phyloP scores from a whole-genome alignment of 2,113 vertebrate species.

The Hydropotes inermis region DNA sequence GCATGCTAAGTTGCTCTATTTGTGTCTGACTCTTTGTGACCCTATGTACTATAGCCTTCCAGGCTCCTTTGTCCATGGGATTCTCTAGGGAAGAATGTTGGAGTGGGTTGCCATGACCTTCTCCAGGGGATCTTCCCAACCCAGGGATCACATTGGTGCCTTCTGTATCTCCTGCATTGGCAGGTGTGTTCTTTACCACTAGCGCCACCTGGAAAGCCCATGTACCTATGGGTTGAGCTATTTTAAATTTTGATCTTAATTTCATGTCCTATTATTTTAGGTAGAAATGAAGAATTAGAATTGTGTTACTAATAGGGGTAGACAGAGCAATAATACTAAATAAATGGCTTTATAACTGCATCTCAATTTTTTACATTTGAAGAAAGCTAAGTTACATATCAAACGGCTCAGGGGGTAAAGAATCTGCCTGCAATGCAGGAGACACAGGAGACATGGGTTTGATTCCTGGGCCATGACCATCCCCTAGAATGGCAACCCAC shows the following conservation, averaged over 20 bases:
- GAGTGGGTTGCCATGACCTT: neutral
- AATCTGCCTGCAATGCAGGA: neutral
- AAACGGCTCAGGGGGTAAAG: neutral
- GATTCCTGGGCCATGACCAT: neutral
- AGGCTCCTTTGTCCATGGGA: neutral
- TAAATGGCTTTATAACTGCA: neutral
- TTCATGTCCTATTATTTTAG: neutral
- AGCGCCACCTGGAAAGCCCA: neutral
- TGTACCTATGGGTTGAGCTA: neutral
- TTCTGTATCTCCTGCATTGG: neutral
- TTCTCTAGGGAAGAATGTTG: neutral
- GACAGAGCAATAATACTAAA: neutral
- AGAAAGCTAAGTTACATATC: neutral
- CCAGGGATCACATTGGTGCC: neutral
- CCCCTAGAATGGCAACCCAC: neutral
- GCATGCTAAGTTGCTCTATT: neutral
- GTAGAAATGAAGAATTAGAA: neutral
- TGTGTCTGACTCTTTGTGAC: neutral
- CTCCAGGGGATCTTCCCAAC: neutral
- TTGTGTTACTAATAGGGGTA: neutral
- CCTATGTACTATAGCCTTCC: neutral
- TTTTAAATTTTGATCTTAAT: conserved; percentile 12
- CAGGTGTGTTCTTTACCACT: neutral
- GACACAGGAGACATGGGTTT: neutral
- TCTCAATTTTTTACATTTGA: neutral